A percentile compares a stretch with the other conserved stretches of the same genome.
phyloP scores from a whole-genome alignment of 2,888 invertebrate species.

The Girardia tigrina region DNA sequence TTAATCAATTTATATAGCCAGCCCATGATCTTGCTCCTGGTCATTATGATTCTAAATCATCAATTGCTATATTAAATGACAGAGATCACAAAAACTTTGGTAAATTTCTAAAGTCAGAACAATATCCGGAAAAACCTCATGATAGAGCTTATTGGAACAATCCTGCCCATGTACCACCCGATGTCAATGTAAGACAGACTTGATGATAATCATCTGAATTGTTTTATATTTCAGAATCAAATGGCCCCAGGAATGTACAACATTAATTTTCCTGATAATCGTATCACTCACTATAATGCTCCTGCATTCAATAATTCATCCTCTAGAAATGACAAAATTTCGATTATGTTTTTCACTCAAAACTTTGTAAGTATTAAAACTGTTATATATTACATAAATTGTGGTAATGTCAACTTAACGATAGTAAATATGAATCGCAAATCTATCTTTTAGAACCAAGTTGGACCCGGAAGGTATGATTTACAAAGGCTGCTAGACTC shows the following conservation, averaged over 20 bases:
- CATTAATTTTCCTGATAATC: neutral
- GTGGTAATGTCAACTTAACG: too few relatives aligned
- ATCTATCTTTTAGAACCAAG: slow-evolving; percentile 43
- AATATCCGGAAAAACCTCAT: slow-evolving; percentile 42
- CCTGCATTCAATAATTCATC: slow-evolving; percentile 43
- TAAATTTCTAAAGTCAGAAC: slow-evolving; percentile 44
- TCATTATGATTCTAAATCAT: slow-evolving; percentile 43
- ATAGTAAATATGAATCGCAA: too few relatives aligned
- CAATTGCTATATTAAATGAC: slow-evolving; percentile 41
- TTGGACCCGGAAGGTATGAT: slow-evolving; percentile 49
- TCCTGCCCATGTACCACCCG: slow-evolving; percentile 43
- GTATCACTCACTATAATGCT: neutral
- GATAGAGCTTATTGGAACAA: slow-evolving; percentile 44
- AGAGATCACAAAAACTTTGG: slow-evolving; percentile 43
- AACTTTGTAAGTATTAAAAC: slow-evolving; percentile 48
- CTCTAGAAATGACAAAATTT: slow-evolving; percentile 44
- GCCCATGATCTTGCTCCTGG: slow-evolving; percentile 43
- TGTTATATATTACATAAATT: too few relatives aligned
- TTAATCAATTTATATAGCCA: neutral
- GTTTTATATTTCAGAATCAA: slow-evolving; percentile 21
- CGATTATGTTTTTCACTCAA: slow-evolving; percentile 47
- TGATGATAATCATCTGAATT: neutral
- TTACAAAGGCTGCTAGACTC: slow-evolving; percentile 46
- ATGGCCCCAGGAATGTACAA: slow-evolving; percentile 15
- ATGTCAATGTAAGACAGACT: slow-evolving; percentile 32